Conservation (phyloP, 2,113 vertebrate genomes). For the Sceloporus undulatus region DNA sequence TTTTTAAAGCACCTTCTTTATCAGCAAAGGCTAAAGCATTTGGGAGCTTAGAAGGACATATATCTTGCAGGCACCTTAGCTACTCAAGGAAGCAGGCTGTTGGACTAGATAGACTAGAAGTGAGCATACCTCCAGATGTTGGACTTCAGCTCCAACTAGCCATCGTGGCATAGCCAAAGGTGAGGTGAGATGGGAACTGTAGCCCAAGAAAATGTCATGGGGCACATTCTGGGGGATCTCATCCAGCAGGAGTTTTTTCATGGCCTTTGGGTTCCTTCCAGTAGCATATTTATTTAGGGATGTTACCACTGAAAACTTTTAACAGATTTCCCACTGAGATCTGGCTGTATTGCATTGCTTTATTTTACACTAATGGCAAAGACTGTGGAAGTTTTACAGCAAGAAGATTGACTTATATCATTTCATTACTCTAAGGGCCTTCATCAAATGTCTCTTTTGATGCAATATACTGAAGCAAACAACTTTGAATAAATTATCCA, state of each 20-base stretch:
- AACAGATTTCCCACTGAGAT: neutral
- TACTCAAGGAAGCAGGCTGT: no score
- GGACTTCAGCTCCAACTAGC: no score
- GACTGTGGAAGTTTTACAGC: conserved; percentile 17
- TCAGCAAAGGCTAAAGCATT: neutral
- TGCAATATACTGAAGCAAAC: conserved; percentile 13
- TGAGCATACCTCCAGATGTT: no score
- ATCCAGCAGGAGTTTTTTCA: neutral
- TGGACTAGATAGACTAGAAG: neutral
- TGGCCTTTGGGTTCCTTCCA: conserved; percentile 1
- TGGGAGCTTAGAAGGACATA: neutral
- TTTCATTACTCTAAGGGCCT: neutral
- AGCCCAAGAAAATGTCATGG: no score
- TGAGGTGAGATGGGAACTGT: no score
- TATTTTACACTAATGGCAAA: conserved; percentile 18
- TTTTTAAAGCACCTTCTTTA: neutral
- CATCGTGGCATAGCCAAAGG: no score
- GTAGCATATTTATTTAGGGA: neutral
- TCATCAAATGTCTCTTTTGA: conserved; percentile 20
- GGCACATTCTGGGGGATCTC: neutral
- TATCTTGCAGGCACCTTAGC: neutral
- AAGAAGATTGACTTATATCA: neutral
- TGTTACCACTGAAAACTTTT: neutral
- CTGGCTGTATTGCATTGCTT: neutral
- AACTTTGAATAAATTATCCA: conserved; percentile 39